Evolutionary conservation across 2,797 vertebrate species (phyloP).

Genomic region (Enteromius argenteus): DNA sequence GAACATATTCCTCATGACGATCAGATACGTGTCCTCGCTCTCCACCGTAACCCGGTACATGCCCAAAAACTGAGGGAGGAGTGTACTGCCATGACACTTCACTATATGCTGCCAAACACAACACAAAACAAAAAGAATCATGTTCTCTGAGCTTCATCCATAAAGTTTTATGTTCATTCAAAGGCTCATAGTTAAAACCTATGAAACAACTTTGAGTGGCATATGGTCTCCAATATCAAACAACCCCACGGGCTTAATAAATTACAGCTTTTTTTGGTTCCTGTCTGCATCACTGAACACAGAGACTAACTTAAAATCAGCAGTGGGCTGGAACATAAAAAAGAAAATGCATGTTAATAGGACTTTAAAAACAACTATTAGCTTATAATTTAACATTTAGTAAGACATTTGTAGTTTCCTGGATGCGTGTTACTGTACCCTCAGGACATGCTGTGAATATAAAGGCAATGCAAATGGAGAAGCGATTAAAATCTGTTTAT

Average conservation of each 20-base stretch:
- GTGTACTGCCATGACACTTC: constrained; percentile 91
- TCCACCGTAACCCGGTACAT: constrained; percentile 96
- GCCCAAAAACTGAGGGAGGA: constrained; percentile 93
- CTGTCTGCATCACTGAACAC: not conserved
- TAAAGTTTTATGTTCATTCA: not conserved
- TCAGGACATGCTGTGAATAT: constrained; percentile 23
- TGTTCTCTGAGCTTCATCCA: not conserved
- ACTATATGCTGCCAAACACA: constrained; percentile 85
- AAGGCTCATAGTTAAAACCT: not conserved
- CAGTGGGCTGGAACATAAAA: not conserved
- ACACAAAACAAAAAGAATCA: not conserved
- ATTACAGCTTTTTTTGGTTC: not conserved
- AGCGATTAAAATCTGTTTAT: constrained; percentile 65
- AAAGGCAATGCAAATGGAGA: constrained; percentile 40
- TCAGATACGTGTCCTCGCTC: constrained; percentile 91
- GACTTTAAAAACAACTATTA: constrained; percentile 27
- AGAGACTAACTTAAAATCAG: not conserved
- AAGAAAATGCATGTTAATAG: constrained; percentile 15
- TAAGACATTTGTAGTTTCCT: constrained; percentile 21
- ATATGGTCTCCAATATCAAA: constrained; percentile 3
- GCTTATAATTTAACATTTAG: constrained; percentile 19
- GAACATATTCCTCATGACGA: constrained; percentile 96
- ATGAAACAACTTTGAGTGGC: not conserved
- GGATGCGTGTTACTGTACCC: constrained; percentile 17
- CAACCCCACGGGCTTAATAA: constrained; percentile 23